Evolutionary conservation across 2,113 vertebrate genomes (phyloP).

Genomic region (Chloroceryle aenea): DNA sequence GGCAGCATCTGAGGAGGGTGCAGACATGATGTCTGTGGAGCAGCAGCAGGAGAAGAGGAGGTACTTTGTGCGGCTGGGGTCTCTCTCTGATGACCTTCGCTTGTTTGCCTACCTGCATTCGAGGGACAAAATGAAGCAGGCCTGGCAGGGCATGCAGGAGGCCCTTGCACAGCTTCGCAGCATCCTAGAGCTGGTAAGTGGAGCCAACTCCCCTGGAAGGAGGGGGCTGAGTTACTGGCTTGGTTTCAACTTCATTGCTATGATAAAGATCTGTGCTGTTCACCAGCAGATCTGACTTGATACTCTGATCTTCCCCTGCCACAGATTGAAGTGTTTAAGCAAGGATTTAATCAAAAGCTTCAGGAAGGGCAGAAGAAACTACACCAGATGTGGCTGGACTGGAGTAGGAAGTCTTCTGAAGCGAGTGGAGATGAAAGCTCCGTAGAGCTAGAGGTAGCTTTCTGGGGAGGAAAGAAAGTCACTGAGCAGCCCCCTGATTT

Average conservation of each 20-base stretch:
- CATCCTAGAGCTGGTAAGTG: constrained; percentile 84
- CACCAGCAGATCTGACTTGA: neutral
- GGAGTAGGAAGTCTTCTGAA: constrained; percentile 72
- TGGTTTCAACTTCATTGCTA: accelerated
- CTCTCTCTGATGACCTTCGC: constrained; percentile 73
- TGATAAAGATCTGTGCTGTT: neutral
- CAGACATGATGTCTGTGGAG: neutral
- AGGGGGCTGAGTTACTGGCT: neutral
- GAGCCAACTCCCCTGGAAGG: neutral
- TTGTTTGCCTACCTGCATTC: constrained; percentile 80
- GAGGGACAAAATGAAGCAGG: constrained; percentile 71
- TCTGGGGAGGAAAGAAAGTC: neutral
- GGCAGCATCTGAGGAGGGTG: neutral
- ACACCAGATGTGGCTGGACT: constrained; percentile 82
- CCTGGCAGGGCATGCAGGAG: constrained; percentile 72
- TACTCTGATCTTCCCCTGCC: neutral
- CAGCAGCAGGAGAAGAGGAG: neutral
- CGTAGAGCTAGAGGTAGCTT: constrained; percentile 57
- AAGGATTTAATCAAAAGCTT: constrained; percentile 79
- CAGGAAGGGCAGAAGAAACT: constrained; percentile 80
- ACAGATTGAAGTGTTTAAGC: constrained; percentile 66
- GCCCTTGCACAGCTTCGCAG: constrained; percentile 79
- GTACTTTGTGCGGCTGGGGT: constrained; percentile 64
- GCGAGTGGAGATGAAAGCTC: neutral
- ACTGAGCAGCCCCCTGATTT: neutral